Evolutionary conservation across 2,888 invertebrate species (phyloP).

Genomic region (Clitarchus hookeri): DNA sequence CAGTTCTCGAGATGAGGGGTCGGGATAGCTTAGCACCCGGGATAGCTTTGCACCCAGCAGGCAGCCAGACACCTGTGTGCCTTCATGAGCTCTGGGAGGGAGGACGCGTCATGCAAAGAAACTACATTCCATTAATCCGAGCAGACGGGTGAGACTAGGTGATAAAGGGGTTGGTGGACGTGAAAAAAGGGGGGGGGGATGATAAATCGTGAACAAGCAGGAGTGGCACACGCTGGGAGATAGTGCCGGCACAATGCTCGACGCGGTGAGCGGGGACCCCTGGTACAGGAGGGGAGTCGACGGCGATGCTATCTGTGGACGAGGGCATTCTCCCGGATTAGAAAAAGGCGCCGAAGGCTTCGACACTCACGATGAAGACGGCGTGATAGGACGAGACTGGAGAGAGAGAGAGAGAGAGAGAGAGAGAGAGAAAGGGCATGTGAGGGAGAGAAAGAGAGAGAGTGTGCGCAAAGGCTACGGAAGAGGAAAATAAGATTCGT

Average conservation of each 20-base stretch:
- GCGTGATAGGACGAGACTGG: neutral
- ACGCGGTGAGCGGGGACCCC: neutral
- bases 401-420: neutral
- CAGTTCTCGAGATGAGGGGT: neutral
- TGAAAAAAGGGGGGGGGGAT: neutral
- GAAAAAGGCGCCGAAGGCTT: neutral
- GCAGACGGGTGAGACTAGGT: neutral
- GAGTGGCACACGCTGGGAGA: slow-evolving; percentile 2
- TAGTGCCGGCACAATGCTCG: slow-evolving; percentile 1
- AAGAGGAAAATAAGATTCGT: slow-evolving; percentile 14
- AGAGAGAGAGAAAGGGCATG: neutral
- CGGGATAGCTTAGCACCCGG: neutral
- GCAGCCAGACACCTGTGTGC: neutral
- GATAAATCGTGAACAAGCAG: slow-evolving; percentile 14
- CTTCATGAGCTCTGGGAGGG: neutral
- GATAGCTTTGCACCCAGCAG: neutral
- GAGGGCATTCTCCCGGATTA: slow-evolving; percentile 4
- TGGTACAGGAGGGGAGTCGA: neutral
- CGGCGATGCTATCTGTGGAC: neutral
- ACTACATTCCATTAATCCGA: slow-evolving; percentile 14
- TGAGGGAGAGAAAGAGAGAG: neutral
- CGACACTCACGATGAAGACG: slow-evolving; percentile 4
- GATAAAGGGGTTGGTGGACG: neutral
- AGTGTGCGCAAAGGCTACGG: neutral
- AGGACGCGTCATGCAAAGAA: neutral